A percentile compares a stretch with the other conserved stretches of the same genome.
These are phyloP conservation scores for Phaethon lepturus DNA, from an alignment of 2,113 vertebrate species.

Conservation along the genomic window DNA sequence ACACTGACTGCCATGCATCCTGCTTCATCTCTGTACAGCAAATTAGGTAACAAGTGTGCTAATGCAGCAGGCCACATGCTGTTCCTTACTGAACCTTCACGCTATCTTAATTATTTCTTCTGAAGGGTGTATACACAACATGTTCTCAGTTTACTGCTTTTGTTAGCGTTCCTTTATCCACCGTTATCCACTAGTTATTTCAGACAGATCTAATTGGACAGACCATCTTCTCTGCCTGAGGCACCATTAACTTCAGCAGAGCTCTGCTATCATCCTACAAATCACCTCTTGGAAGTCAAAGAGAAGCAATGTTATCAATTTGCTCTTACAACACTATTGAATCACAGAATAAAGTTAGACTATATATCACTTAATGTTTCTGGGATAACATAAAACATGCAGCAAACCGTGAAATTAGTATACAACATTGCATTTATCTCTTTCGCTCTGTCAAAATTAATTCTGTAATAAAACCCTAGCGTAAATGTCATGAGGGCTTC, in stretches of 20 bases:
- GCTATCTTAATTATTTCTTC: not conserved
- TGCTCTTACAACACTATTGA: not conserved
- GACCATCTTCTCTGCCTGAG: not conserved
- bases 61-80: not conserved
- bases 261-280: not conserved
- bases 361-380: not conserved
- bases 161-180: not conserved
- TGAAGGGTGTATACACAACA: not conserved
- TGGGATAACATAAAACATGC: not conserved
- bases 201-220: not conserved
- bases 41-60: not conserved
- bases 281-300: not conserved
- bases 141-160: not conserved
- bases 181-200: not conserved
- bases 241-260: not conserved
- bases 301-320: not conserved
- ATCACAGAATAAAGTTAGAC: not conserved
- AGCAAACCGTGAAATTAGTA: slow-evolving; percentile 9
- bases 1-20: not conserved
- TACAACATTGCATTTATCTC: not conserved
- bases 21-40: not conserved
- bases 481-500: not conserved
- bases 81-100: not conserved
- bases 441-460: not conserved
- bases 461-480: not conserved